phyloP scores from a whole-genome alignment of 2,113 vertebrate species.

The Xiphias gladius region DNA sequence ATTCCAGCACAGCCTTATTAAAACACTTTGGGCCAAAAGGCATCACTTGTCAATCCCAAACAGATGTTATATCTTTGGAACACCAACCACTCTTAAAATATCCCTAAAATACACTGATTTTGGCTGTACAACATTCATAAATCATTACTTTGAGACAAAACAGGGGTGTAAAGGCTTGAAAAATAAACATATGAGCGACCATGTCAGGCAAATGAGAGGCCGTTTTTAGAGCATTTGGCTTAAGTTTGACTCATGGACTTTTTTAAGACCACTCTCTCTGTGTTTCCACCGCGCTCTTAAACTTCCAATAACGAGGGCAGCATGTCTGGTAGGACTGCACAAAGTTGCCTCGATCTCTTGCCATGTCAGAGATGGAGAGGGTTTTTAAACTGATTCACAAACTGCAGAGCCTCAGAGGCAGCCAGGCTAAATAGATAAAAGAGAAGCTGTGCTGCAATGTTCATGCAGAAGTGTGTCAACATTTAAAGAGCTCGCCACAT shows the following conservation, averaged over 20 bases:
- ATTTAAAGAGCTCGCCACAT: constrained; percentile 27
- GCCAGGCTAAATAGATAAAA: constrained; percentile 42
- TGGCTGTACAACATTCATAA: constrained; percentile 9
- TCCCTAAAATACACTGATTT: constrained; percentile 19
- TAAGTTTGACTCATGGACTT: constrained; percentile 52
- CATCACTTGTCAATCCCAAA: constrained; percentile 46
- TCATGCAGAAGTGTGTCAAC: constrained; percentile 14
- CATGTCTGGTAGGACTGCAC: constrained; percentile 22
- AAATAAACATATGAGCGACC: constrained; percentile 39
- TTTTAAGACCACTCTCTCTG: constrained; percentile 12
- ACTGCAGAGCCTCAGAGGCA: constrained; percentile 17
- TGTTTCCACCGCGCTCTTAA: constrained; percentile 46
- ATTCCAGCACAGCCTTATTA: constrained; percentile 19
- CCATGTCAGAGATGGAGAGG: constrained; percentile 25
- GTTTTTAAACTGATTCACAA: constrained; percentile 43
- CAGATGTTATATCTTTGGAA: constrained; percentile 46
- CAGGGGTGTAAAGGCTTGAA: constrained; percentile 26
- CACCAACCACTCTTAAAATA: constrained; percentile 31
- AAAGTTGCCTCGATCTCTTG: constrained; percentile 29
- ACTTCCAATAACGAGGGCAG: constrained; percentile 50
- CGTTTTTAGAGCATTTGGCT: constrained; percentile 62
- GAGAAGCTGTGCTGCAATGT: constrained; percentile 5
- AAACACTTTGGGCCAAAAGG: constrained; percentile 27
- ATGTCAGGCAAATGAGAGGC: constrained; percentile 21
- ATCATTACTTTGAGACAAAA: constrained; percentile 52